These are phyloP conservation scores for Sitophilus oryzae DNA, from an alignment of 1,140 invertebrate genomes.

Conservation along the genomic window DNA sequence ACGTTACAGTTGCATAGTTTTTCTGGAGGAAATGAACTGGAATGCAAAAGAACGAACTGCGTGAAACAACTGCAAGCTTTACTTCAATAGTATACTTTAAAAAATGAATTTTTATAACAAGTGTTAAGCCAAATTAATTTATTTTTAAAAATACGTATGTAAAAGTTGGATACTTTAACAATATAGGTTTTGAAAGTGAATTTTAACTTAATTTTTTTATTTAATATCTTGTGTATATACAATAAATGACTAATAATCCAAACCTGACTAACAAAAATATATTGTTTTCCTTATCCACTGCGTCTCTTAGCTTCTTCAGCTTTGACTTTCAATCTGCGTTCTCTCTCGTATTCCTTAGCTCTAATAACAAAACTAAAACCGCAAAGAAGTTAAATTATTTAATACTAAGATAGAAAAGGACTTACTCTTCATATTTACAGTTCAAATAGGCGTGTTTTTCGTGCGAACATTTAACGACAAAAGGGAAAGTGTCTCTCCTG, in stretches of 20 bases:
- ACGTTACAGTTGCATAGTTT: constrained; percentile 28
- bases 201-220: too few relatives aligned
- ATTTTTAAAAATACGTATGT: not conserved
- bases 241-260: too few relatives aligned
- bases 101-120: too few relatives aligned
- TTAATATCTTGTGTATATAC: too few relatives aligned
- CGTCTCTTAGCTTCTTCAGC: too few relatives aligned
- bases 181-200: too few relatives aligned
- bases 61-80: constrained; percentile 30
- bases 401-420: constrained; percentile 25
- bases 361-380: constrained; percentile 68
- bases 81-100: constrained; percentile 1
- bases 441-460: constrained; percentile 66
- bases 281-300: too few relatives aligned
- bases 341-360: constrained; percentile 91
- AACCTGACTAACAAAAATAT: too few relatives aligned
- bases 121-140: not conserved
- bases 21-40: constrained; percentile 36
- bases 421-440: constrained; percentile 82
- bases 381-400: too few relatives aligned
- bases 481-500: constrained; percentile 63
- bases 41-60: constrained; percentile 40
- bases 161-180: too few relatives aligned
- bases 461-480: constrained; percentile 61
- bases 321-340: constrained; percentile 59